phyloP scores from a whole-genome alignment of 2,888 invertebrate genomes.

The Allygus modestus region DNA sequence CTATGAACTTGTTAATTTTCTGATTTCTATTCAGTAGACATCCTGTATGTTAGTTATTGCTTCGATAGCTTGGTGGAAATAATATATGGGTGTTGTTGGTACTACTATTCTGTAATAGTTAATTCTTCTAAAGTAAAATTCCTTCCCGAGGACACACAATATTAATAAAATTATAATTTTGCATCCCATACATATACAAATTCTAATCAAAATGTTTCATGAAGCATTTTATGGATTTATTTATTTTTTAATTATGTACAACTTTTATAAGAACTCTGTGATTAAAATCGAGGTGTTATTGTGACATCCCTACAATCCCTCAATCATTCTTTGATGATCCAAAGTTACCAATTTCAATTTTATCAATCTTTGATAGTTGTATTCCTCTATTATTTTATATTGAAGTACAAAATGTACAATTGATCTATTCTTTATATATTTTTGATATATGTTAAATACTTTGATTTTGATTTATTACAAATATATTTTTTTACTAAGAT shows the following conservation, averaged over 20 bases:
- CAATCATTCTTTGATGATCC: too few species aligned
- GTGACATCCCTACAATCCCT: too few species aligned
- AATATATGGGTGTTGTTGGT: conserved; percentile 28
- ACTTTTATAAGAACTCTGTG: too few species aligned
- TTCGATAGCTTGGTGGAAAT: conserved; percentile 25
- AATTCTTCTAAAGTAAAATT: neutral
- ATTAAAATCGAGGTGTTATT: too few species aligned
- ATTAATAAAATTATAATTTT: neutral
- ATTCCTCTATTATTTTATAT: neutral
- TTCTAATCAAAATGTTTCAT: neutral
- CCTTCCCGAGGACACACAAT: neutral
- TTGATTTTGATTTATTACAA: neutral
- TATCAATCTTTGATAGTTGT: neutral
- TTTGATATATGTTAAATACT: conserved; percentile 1
- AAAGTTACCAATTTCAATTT: conserved; percentile 9
- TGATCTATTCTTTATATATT: conserved; percentile 2
- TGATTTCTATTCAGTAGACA: conserved; percentile 19
- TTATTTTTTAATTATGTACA: neutral
- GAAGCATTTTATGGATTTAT: neutral
- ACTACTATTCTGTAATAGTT: neutral
- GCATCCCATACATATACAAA: neutral
- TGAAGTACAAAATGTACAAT: neutral
- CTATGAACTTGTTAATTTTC: neutral
- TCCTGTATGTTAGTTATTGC: conserved; percentile 6
- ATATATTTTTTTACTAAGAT: conserved; percentile 1